Base-by-base conservation (phyloP, 2,888 invertebrate species). In the Mayetiola destructor region DNA sequence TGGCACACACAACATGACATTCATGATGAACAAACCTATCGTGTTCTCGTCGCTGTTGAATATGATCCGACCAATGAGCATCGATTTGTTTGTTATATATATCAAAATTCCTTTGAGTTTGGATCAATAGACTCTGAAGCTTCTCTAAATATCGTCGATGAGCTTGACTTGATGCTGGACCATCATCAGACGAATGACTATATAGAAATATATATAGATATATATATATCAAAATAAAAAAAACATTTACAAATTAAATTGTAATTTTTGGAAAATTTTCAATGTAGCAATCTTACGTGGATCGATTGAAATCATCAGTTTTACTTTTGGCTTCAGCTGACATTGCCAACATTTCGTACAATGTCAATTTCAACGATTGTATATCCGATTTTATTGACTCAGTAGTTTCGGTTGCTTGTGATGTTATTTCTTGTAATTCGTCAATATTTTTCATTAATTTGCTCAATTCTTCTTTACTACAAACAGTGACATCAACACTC, bases 11-110 rank as follows among this genome's bases (percentile, higher is more conserved):
- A n/a, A n/a, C n/a, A n/a, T n/a, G n/a, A 5, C 16, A 20, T 16
- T 12, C 9, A n/a, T 16, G 16, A 9, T 9, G 5, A 5, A 37
- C 32, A 21, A n/a, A 55, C 55, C 14, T 67, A 1, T 68, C 65
- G 56, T 67, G 73, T 64, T 72, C 74, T 57, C 69, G 75, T 57
- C 69, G 73, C 42, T 78, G 69, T 61, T 77, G 74, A 64, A 79
- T 78, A 64, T 76, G 78, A 59, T 78, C 79, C 29, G 81, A 79
- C 89, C 89, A 90, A 62, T 87, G 83, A 56, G 81, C 76, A 66
- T 90, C 88, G 2, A 92, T 74, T 2, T 81, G 79, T 59, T 79
- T 78, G 60, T 83, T 81, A 0, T 85, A 82, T 65, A 86, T 83
- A 2, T 78, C 76, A 6, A 91, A 66, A 64, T 89, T 88, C 0